phyloP scores from a whole-genome alignment of 2,113 vertebrate species.

The Erpornis zantholeuca region DNA sequence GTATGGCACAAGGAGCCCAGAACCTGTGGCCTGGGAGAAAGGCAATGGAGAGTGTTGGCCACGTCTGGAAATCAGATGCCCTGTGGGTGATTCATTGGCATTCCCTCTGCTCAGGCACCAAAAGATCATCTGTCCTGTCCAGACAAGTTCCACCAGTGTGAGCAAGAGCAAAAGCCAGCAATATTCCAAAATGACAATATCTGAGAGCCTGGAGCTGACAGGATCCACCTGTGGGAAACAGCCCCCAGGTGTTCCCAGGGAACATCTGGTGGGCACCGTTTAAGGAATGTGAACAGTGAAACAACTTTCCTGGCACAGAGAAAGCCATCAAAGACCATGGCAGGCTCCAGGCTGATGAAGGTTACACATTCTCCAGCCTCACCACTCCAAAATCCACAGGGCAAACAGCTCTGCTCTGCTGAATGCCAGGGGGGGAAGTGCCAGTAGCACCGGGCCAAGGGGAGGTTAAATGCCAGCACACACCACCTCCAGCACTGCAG shows the following conservation, averaged over 20 bases:
- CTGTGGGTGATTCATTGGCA: constrained; percentile 19
- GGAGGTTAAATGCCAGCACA: background rate
- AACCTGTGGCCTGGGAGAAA: background rate
- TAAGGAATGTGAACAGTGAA: background rate
- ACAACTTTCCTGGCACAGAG: background rate
- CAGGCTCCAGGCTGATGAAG: background rate
- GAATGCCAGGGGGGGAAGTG: background rate
- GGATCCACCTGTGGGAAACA: background rate
- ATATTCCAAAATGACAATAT: background rate
- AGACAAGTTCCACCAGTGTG: background rate
- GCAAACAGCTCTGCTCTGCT: background rate
- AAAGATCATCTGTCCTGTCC: background rate
- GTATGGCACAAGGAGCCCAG: background rate
- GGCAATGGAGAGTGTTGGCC: background rate
- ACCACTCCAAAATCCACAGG: background rate
- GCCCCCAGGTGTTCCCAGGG: background rate
- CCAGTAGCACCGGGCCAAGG: background rate
- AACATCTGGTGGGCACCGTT: fast-evolving
- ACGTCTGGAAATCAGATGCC: background rate
- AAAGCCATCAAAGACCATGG: background rate
- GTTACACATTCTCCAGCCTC: background rate
- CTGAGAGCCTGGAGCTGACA: background rate
- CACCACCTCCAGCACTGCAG: background rate
- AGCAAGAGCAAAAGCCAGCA: background rate
- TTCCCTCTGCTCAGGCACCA: constrained; percentile 17